Evolutionary conservation across 2,113 vertebrate species (phyloP).

Genomic region (Lepidothrix coronata): DNA sequence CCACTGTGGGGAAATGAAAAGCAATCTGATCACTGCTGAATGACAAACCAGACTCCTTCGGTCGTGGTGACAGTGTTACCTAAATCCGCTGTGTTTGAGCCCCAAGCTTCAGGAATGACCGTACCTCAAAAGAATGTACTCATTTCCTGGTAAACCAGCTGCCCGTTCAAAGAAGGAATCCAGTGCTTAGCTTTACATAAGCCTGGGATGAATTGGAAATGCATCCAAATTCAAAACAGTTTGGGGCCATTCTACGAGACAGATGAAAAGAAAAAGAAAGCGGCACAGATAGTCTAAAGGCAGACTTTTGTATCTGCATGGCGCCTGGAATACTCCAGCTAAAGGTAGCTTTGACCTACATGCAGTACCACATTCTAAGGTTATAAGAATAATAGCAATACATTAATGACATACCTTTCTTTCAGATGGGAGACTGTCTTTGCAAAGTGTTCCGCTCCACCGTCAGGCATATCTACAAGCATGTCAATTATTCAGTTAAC

Average conservation of each 20-base stretch:
- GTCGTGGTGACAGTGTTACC: background rate
- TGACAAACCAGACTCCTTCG: background rate
- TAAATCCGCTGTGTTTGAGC: background rate
- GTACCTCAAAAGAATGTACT: background rate
- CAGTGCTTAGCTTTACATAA: background rate
- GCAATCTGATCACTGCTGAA: background rate
- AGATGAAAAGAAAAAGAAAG: background rate
- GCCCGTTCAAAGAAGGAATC: background rate
- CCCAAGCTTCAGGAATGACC: background rate
- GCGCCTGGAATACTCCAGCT: background rate
- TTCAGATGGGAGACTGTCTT: conserved; percentile 89
- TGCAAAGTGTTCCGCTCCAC: conserved; percentile 92
- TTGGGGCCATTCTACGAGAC: background rate
- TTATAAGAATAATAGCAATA: background rate
- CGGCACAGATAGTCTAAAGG: background rate
- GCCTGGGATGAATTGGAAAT: background rate
- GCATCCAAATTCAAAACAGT: background rate
- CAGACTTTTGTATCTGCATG: background rate
- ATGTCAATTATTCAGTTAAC: conserved; percentile 26
- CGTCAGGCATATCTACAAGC: conserved; percentile 87
- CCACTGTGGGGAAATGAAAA: background rate
- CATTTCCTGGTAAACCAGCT: background rate
- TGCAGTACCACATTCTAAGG: background rate
- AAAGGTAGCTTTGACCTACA: background rate
- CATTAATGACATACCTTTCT: conserved; percentile 78